Percentiles rank a stretch among this genome's conserved stretches.
Evolutionary conservation across 2,797 vertebrate genomes (phyloP).

Genomic region (Triplophysa yarkandensis): DNA sequence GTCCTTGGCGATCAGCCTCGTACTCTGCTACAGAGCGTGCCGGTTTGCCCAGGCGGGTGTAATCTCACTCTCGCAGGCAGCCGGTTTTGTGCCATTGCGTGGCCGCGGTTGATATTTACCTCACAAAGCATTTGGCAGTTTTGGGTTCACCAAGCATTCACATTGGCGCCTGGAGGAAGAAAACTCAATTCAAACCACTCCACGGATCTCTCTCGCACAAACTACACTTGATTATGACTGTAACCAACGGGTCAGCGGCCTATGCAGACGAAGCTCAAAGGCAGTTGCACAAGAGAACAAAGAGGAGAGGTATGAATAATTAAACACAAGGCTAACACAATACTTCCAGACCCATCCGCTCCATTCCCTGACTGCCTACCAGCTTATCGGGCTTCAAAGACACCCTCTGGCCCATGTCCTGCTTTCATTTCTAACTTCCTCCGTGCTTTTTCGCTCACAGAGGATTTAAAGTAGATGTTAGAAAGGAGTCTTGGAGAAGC

Average conservation of each 20-base stretch:
- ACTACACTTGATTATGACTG: slow-evolving; percentile 42
- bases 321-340: slow-evolving; percentile 52
- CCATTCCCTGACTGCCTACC: slow-evolving; percentile 22
- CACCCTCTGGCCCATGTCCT: slow-evolving; percentile 28
- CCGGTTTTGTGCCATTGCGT: slow-evolving; percentile 27
- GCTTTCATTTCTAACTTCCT: slow-evolving; percentile 36
- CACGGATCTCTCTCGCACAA: slow-evolving; percentile 6
- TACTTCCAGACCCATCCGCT: slow-evolving; percentile 38
- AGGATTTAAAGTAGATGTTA: slow-evolving; percentile 14
- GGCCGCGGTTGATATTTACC: slow-evolving; percentile 40
- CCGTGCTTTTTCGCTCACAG: not conserved
- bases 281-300: slow-evolving; percentile 39
- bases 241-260: slow-evolving; percentile 38
- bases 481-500: not conserved
- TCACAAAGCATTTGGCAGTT: slow-evolving; percentile 36
- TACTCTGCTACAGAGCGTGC: slow-evolving; percentile 10
- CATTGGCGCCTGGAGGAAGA: slow-evolving; percentile 30
- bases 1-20: slow-evolving; percentile 7
- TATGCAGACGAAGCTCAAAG: slow-evolving; percentile 41
- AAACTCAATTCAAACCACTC: not conserved
- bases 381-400: slow-evolving; percentile 34
- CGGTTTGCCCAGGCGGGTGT: slow-evolving; percentile 6
- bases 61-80: slow-evolving; percentile 33
- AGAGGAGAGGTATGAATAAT: slow-evolving; percentile 47
- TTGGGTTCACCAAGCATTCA: slow-evolving; percentile 42